Base-by-base conservation (phyloP, 2,797 vertebrate species). In the Cryptoblepharus egeriae region DNA sequence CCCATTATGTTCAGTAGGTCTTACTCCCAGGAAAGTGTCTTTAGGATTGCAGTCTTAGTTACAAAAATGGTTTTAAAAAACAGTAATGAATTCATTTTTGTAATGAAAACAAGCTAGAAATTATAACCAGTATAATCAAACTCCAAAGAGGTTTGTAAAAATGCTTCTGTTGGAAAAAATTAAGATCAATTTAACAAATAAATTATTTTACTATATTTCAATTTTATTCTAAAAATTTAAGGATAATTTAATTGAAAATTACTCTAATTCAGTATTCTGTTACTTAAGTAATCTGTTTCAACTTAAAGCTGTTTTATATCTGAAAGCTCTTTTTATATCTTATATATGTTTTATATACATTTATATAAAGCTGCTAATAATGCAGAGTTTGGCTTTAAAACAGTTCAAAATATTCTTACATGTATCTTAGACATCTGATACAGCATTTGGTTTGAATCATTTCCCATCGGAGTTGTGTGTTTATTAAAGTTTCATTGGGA, bases 401-500 rank as follows among this genome's bases (percentile, higher is more conserved):
- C 24, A 35, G 30, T 75, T 74, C 24, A 61, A 75, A 75, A n/a
- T n/a, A n/a, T n/a, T n/a, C n/a, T n/a, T n/a, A n/a, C n/a, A n/a
- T n/a, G n/a, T n/a, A n/a, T n/a, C n/a, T n/a, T n/a, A 37, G 15
- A 58, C 24, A 15, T 72, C 30, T 2, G 30, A 79, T 65, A 37
- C 37, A 71, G 10, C 22, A 20, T 61, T 76, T 30, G 18, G 39
- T 82, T 72, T 77, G 15, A 42, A 52, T 55, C 20, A n/a, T 32
- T 37, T 4, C 32, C 45, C 35, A n/a, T 35, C 49, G 57, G 42
- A 65, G 13, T 8, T 57, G 26, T 52, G 22, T 37, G 24, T 63
- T 85, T 7, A 28, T 6, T 78, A 15, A 82, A 73, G 12, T 49
- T 78, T 69, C 68, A 32, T 52, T 6, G 20, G 73, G 45, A 80